Evolutionary conservation across 2,888 invertebrate genomes (phyloP), one percentile per base, ranked within the genome.

Genomic region (Meliscaeva auricollis): DNA sequence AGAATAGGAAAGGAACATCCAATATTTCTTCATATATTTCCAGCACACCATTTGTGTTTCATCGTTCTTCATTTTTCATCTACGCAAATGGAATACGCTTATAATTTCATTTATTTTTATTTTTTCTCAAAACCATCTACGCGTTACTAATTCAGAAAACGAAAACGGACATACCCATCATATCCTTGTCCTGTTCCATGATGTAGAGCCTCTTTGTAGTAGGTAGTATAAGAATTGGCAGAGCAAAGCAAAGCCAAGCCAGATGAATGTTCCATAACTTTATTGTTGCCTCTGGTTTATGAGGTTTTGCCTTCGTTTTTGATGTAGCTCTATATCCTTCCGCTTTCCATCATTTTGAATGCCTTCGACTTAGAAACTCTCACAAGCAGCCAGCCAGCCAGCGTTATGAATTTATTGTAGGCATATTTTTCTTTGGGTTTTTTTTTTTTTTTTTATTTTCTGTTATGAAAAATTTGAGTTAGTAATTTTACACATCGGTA

Each of bases 401-500:
- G 58, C 50, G 79, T 75, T 75, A 79, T 79, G 75, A 84, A 84
- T 84, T 84, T 79, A 84, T 84, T 79, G 83, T 75, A 70, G 50
- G 75, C 66, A 66, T 50, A 69, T 70, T 46, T 58, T 48, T 48
- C 22, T 56, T 44, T 26, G 7, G 54, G 38, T 20, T 56, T 30
- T 5, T 11, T 52, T n/a, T 30, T 64, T 64, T 69, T 46, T 68
- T 52, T 35, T 32, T 20, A 0, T 32, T 56, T 32, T 64, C 9
- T 38, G n/a, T 30, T 15, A 58, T 38, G 58, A 62, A 38, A 64
- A 75, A 66, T 56, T 66, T 58, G 54, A 69, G 44, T 79, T 84
- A 69, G 79, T 79, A 84, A 84, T 84, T 84, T 84, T 84, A 79
- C 79, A 84, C 79, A 79, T 84, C 83, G 70, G 64, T 84, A 66